Base-by-base conservation (phyloP, 2,113 vertebrate species). In the Sitta europaea region DNA sequence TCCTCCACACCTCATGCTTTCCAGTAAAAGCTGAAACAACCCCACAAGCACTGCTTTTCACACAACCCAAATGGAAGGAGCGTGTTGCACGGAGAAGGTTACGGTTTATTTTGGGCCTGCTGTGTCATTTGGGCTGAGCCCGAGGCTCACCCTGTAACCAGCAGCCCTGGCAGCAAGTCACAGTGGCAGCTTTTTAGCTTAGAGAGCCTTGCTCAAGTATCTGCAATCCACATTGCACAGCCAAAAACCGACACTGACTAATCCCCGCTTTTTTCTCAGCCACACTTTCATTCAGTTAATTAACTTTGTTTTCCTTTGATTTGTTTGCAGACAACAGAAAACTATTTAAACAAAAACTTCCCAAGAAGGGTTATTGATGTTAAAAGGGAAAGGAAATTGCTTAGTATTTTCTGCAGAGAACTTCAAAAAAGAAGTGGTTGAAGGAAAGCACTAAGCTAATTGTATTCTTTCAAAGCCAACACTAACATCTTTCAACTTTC, bases 291-390 rank as follows among this genome's bases (percentile, higher is more conserved):
- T 71, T 92, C 7, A 3, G 58, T 96, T 93, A 96, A 97, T 92
- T 95, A 86, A 94, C 67, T 94, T 92, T 86, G 40, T 94, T 94
- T 92, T 92, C 47, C 75, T 96, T 96, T 95, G 78, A 74, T 93
- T 96, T 90, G 68, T 84, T 86, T 95, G 59, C 57, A 96, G 88
- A 86, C 72, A 95, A 94, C 79, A 55, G 28, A 88, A 86, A 92
- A 88, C 36, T 66, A 71, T 70, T 92, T 88, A 88, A 92, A 88
- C 65, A 55, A 88, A 95, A 45, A 65, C 76, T 42, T 95, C 48
- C 81, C 2, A 3, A 61, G 58, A 35, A 91, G 43, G 38, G 43
- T 71, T 96, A 86, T 86, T 92, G 72, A 88, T 84, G 78, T 92
- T 80, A 74, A 94, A 86, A 93, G 42, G 21, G 72, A 96, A 90